phyloP scores from a whole-genome alignment of 2,888 invertebrate genomes.

The Ormyrus pomaceus region DNA sequence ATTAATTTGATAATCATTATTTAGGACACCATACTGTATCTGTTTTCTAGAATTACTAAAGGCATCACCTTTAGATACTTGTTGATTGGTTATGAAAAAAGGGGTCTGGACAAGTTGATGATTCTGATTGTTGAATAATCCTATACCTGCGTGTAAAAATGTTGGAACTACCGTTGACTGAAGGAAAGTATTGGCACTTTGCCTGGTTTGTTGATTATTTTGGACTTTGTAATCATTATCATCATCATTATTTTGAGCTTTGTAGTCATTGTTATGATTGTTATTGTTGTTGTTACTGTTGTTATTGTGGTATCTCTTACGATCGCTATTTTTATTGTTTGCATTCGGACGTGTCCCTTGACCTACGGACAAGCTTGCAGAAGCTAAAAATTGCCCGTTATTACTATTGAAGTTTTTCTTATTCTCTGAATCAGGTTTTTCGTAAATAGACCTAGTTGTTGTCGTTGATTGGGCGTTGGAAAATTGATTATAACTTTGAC shows the following conservation, averaged over 20 bases:
- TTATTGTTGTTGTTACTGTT: slow-evolving; percentile 41
- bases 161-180: slow-evolving; percentile 66
- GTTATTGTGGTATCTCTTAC: slow-evolving; percentile 6
- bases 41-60: slow-evolving; percentile 66
- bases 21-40: slow-evolving; percentile 64
- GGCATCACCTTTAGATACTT: slow-evolving; percentile 64
- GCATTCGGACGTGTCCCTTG: slow-evolving; percentile 55
- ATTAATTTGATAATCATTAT: slow-evolving; percentile 61
- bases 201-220: slow-evolving; percentile 57
- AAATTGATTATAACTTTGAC: slow-evolving; percentile 62
- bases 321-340: slow-evolving; percentile 20
- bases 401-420: slow-evolving; percentile 56
- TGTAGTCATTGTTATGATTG: slow-evolving; percentile 12
- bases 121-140: slow-evolving; percentile 62
- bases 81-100: slow-evolving; percentile 56
- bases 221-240: slow-evolving; percentile 58
- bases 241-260: slow-evolving; percentile 35
- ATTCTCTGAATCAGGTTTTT: slow-evolving; percentile 56
- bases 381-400: slow-evolving; percentile 64
- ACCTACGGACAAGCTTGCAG: slow-evolving; percentile 66
- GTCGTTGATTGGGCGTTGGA: slow-evolving; percentile 53
- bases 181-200: slow-evolving; percentile 49
- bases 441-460: slow-evolving; percentile 55
- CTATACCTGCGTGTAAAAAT: slow-evolving; percentile 62
- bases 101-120: slow-evolving; percentile 58